Percentiles rank a stretch among this genome's conserved stretches.
phyloP scores from a whole-genome alignment of 2,888 invertebrate genomes.

The Spodoptera littoralis region DNA sequence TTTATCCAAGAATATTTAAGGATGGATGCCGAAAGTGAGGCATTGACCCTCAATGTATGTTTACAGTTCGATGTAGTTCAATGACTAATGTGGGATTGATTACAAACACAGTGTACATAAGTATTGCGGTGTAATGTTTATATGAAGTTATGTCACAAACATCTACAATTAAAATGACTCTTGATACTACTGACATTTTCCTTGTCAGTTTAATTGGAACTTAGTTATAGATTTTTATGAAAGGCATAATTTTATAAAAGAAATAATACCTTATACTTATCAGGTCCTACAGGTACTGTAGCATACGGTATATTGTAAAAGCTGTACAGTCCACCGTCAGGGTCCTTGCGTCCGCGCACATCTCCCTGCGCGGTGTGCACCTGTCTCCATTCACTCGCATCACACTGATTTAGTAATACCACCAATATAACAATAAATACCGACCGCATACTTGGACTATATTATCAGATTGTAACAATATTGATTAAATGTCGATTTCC shows the following conservation, averaged over 20 bases:
- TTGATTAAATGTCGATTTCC: no score
- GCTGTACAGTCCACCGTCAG: conserved; percentile 54
- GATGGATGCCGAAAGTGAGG: no score
- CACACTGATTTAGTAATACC: conserved; percentile 14
- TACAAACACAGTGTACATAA: no score
- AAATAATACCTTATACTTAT: conserved; percentile 66
- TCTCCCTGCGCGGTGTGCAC: conserved; percentile 64
- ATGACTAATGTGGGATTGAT: no score
- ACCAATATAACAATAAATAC: conserved; percentile 11
- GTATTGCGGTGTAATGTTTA: no score
- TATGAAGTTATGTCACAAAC: no score
- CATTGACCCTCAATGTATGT: no score
- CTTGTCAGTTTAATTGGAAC: background rate
- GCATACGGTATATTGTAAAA: conserved; percentile 73
- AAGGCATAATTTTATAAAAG: background rate
- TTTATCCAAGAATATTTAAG: no score
- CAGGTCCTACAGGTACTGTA: conserved; percentile 62
- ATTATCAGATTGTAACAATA: background rate
- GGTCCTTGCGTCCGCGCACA: conserved; percentile 65
- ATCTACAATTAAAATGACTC: no score
- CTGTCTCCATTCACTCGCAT: conserved; percentile 47
- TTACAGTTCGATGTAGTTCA: no score
- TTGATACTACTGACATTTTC: no score
- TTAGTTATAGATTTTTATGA: background rate
- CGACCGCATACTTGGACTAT: conserved; percentile 19